Evolutionary conservation across 2,888 invertebrate genomes (phyloP).

Genomic region (Harmothoe impar): DNA sequence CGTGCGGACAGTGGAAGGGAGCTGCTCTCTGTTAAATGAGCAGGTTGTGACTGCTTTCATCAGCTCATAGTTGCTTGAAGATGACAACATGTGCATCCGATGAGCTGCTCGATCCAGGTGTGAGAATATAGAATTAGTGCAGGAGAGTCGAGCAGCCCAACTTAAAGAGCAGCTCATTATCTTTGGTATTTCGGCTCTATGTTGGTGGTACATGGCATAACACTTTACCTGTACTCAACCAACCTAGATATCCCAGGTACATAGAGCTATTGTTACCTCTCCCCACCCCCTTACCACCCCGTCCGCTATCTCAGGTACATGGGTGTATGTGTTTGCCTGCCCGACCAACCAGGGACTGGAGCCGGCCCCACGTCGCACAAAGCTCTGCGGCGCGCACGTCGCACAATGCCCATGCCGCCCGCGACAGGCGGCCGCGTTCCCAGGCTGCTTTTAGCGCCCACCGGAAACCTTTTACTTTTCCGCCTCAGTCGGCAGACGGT

Average conservation of each 20-base stretch:
- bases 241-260: background rate
- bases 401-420: constrained; percentile 26
- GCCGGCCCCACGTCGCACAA: background rate
- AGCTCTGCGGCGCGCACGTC: background rate
- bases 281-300: background rate
- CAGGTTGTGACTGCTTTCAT: background rate
- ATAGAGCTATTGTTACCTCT: no score
- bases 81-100: no score
- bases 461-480: constrained; percentile 60
- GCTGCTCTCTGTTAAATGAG: background rate
- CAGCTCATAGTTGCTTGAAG: background rate
- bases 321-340: background rate
- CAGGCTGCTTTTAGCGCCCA: constrained; percentile 55
- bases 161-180: background rate
- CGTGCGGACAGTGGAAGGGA: background rate
- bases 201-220: background rate
- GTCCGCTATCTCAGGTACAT: background rate
- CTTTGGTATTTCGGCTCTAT: no score
- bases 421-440: constrained; percentile 47
- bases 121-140: no score
- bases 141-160: no score
- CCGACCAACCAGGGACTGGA: background rate
- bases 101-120: no score
- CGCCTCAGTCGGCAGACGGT: constrained; percentile 50
- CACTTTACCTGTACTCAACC: background rate